A percentile compares a stretch with the other conserved stretches of the same genome.
Conservation (phyloP, 2,797 vertebrate genomes). For the Geotria australis region DNA sequence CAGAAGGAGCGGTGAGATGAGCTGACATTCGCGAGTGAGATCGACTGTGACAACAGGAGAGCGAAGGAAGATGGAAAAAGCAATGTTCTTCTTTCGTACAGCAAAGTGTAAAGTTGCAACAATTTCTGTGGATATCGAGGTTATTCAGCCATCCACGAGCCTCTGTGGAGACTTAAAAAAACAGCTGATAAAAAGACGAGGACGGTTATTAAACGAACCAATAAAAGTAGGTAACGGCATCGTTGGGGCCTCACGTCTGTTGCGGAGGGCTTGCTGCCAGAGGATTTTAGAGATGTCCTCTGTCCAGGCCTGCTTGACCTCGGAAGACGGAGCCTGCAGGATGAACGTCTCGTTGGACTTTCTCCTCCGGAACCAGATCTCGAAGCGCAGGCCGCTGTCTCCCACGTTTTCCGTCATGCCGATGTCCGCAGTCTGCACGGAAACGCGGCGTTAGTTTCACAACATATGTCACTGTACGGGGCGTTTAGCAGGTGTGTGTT, state of each 20-base stretch:
- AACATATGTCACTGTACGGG: neutral
- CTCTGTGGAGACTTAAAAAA: no score
- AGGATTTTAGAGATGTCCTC: conserved; percentile 44
- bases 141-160: no score
- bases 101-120: no score
- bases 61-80: no score
- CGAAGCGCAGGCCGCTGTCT: conserved; percentile 40
- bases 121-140: no score
- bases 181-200: no score
- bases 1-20: no score
- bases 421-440: conserved; percentile 48
- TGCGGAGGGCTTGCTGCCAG: conserved; percentile 66
- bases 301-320: conserved; percentile 55
- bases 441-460: neutral
- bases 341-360: conserved; percentile 53
- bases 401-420: conserved; percentile 63
- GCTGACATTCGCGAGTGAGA: no score
- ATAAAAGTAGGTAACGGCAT: neutral
- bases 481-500: no score
- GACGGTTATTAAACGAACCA: no score
- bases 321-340: conserved; percentile 29
- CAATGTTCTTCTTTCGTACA: no score
- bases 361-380: conserved; percentile 76
- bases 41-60: no score
- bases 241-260: conserved; percentile 34